These are phyloP conservation scores for Gavia stellata DNA, from an alignment of 2,113 vertebrate species.

Conservation along the genomic window DNA sequence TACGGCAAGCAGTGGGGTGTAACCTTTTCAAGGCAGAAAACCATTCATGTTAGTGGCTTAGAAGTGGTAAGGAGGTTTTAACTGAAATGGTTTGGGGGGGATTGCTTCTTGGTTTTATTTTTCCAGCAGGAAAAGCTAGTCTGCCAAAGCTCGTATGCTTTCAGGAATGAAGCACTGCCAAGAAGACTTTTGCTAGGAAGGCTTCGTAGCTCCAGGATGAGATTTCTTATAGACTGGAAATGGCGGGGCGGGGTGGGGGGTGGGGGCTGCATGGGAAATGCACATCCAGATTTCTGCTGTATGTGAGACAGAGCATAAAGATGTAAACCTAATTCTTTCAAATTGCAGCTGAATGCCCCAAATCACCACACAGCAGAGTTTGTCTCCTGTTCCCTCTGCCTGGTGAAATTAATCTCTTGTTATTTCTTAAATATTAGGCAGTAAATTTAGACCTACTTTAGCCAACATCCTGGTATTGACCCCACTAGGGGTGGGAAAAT, in stretches of 20 bases:
- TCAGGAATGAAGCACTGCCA: background rate
- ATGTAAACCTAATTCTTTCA: background rate
- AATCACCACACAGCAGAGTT: background rate
- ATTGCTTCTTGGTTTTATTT: background rate
- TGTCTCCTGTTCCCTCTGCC: background rate
- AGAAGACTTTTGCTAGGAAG: background rate
- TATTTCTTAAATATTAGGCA: background rate
- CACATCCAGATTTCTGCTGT: background rate
- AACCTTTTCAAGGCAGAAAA: background rate
- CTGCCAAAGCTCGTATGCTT: background rate
- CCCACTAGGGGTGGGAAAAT: background rate
- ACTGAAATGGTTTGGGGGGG: background rate
- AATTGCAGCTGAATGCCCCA: background rate
- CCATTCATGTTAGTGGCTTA: background rate
- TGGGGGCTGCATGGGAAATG: background rate
- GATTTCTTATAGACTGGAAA: background rate
- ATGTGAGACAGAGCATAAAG: background rate
- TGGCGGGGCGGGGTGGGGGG: no score
- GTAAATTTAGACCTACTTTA: background rate
- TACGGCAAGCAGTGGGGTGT: background rate
- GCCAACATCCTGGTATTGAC: background rate
- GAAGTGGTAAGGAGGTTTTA: background rate
- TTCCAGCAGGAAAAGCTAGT: background rate
- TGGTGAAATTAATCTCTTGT: background rate
- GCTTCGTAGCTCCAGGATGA: background rate